A percentile compares a stretch with the other conserved stretches of the same genome.
Conservation (phyloP, 2,113 vertebrate species). For the Hippocampus mohnikei region DNA sequence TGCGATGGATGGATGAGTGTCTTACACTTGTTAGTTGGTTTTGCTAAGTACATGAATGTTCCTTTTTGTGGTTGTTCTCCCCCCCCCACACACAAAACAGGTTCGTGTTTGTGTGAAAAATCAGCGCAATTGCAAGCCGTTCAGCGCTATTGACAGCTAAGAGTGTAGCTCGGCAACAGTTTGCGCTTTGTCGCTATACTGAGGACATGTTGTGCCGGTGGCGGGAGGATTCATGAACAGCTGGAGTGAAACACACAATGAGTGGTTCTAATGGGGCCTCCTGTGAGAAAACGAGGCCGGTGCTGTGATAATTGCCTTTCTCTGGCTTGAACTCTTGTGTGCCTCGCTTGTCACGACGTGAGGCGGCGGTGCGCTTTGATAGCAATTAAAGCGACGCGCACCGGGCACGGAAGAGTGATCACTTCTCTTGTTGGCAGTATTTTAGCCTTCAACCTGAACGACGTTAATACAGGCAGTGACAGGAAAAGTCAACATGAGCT, state of each 20-base stretch:
- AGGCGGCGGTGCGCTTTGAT: conserved; percentile 27
- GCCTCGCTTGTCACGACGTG: conserved; percentile 31
- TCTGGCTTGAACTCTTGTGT: conserved; percentile 21
- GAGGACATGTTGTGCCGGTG: background rate
- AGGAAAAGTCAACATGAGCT: conserved; percentile 10
- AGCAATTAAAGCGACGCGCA: conserved; percentile 38
- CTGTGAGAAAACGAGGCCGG: conserved; percentile 1
- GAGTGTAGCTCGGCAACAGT: background rate
- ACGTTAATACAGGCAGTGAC: conserved; percentile 28
- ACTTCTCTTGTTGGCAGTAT: conserved; percentile 5
- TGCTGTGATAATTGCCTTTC: conserved; percentile 27
- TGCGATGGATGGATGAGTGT: background rate
- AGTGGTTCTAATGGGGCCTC: background rate
- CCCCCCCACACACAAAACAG: background rate
- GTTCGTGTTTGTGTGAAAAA: background rate
- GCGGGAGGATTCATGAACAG: background rate
- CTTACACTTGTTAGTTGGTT: background rate
- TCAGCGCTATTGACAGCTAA: background rate
- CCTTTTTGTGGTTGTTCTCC: background rate
- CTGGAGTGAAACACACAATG: background rate
- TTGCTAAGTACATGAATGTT: background rate
- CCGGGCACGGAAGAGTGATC: conserved; percentile 17
- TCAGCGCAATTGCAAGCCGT: background rate
- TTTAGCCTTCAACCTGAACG: background rate
- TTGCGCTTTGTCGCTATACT: background rate